phyloP scores from a whole-genome alignment of 2,888 invertebrate species.

The Apodemia hepburni region DNA sequence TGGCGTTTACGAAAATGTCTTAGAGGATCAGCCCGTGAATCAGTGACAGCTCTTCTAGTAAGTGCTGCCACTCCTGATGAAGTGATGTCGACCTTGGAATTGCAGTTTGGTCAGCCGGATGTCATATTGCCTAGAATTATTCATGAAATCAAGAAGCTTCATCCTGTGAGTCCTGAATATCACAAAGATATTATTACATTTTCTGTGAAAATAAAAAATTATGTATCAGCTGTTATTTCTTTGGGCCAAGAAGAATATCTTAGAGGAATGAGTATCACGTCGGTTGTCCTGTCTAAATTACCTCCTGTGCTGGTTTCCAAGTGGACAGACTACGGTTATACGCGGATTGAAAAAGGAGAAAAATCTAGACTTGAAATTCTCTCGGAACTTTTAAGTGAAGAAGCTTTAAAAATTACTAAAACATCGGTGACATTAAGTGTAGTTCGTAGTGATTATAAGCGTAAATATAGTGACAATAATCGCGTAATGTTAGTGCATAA shows the following conservation, averaged over 20 bases:
- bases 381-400: background rate
- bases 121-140: constrained; percentile 4
- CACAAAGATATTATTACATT: background rate
- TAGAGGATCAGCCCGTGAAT: constrained; percentile 5
- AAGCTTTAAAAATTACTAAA: constrained; percentile 12
- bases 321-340: background rate
- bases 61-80: constrained; percentile 8
- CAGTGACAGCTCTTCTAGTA: constrained; percentile 5
- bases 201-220: background rate
- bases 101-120: constrained; percentile 14
- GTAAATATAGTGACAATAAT: background rate
- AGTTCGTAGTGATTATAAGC: background rate
- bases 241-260: background rate
- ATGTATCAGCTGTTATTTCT: background rate
- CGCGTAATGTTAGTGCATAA: background rate
- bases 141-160: background rate
- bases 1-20: constrained; percentile 10
- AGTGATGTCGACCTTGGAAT: constrained; percentile 7
- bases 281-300: background rate
- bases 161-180: background rate
- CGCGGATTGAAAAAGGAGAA: background rate
- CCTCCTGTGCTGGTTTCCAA: background rate
- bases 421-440: constrained; percentile 4
- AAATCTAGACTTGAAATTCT: background rate
- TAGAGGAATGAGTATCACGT: background rate